Conservation (phyloP, 2,888 invertebrate genomes). For the Xiphydria camelus region DNA sequence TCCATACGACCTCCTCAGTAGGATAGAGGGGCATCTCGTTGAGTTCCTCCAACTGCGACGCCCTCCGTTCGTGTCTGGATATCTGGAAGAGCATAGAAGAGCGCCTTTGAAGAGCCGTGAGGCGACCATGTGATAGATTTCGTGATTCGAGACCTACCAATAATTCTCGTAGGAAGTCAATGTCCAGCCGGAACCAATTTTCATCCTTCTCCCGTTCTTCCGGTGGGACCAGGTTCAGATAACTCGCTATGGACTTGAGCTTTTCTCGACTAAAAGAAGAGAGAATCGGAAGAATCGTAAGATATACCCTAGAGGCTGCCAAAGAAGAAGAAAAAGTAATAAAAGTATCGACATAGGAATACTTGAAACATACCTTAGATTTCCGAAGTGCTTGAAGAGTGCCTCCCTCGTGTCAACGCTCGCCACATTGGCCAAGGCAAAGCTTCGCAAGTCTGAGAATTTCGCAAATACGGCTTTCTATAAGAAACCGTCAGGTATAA, state of each 20-base stretch:
- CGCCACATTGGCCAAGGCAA: constrained; percentile 91
- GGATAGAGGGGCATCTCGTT: constrained; percentile 99
- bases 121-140: constrained; percentile 7
- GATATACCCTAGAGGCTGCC: neutral
- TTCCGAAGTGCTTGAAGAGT: constrained; percentile 82
- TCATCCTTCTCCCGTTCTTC: constrained; percentile 69
- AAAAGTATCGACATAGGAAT: constrained; percentile 2
- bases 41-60: constrained; percentile 90
- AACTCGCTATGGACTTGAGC: constrained; percentile 82
- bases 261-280: constrained; percentile 68
- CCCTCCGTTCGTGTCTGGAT: constrained; percentile 83
- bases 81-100: too few relatives aligned
- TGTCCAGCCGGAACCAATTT: constrained; percentile 79
- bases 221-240: constrained; percentile 83
- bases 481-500: too few relatives aligned
- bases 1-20: constrained; percentile 97
- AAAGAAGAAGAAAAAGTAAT: neutral
- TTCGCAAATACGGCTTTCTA: constrained; percentile 93
- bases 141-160: constrained; percentile 64
- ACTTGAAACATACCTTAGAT: constrained; percentile 63
- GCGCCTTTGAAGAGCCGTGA: too few relatives aligned
- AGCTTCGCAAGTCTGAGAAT: constrained; percentile 82
- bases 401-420: constrained; percentile 89
- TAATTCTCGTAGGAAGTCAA: constrained; percentile 81
- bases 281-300: constrained; percentile 8